Evolutionary conservation across 2,888 invertebrate genomes (phyloP), one percentile per base, ranked within the genome.

Genomic region (Agrenia bidenticulata): DNA sequence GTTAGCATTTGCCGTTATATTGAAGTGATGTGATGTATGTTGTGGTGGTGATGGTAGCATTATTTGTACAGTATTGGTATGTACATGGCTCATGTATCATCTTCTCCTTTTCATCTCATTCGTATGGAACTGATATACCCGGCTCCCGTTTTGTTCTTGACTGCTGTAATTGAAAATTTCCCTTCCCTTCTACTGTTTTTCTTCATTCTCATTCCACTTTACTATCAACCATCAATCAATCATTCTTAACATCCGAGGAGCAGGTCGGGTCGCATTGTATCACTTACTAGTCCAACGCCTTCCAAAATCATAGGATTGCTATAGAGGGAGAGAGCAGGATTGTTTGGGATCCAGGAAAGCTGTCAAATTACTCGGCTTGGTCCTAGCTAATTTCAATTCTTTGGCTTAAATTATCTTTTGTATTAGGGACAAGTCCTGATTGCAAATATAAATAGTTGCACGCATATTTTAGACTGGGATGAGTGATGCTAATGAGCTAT

Each of bases 191-290:
- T 67, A 51, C 59, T 27, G 45, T 45, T 55, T 58, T 58, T 51
- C 50, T 32, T 55, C 55, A 17, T 27, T 55, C 32, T 5, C 55
- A 17, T 55, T 24, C 55, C 21, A 17, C 19, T 26, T 45, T 45
- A 55, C 61, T 68, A 71, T 71, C 71, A 74, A 67, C 73, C 65
- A 72, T 74, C 74, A 74, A 74, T 74, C 74, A 74, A 45, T 45
- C 45, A 45, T 45, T 45, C 45, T 15, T n/a, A 17, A n/a, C 5
- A 9, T 19, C 45, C 19, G n/a, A n/a, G n/a, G n/a, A n/a, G 32
- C 60, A 39, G 41, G 53, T 55, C 55, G 41, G 61, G 61, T 61
- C 45, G 15, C 62, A 51, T 60, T 32, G 32, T 32, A 32, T 32
- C 32, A 11, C 5, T 32, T 32, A 32, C 32, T 32, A 11, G 32